Conservation (phyloP, 2,797 vertebrate species). For the Pantherophis vulpinus region DNA sequence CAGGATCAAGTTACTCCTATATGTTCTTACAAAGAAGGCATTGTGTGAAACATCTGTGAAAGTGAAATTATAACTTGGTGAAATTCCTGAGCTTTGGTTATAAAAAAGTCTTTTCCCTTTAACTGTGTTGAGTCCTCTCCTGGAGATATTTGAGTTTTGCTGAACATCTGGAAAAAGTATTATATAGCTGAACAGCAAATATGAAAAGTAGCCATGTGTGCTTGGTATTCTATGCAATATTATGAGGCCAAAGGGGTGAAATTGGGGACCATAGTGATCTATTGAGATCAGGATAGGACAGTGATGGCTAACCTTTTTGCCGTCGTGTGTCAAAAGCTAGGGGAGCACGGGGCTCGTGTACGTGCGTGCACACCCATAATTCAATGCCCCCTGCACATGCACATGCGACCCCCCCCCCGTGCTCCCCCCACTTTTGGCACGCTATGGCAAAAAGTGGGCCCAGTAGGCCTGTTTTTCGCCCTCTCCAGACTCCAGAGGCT, state of each 20-base stretch:
- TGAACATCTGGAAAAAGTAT: not conserved
- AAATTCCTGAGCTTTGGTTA: not conserved
- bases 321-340: no score
- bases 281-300: not conserved
- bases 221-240: not conserved
- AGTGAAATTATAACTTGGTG: not conserved
- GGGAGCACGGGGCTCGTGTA: no score
- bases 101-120: not conserved
- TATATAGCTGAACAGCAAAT: not conserved
- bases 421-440: no score
- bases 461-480: no score
- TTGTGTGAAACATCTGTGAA: not conserved
- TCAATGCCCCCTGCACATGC: no score
- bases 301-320: no score
- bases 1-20: not conserved
- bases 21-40: not conserved
- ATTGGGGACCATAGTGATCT: not conserved
- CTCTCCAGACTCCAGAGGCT: no score
- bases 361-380: no score
- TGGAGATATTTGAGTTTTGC: not conserved
- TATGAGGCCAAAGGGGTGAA: not conserved
- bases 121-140: not conserved
- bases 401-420: no score
- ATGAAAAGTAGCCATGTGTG: not conserved
- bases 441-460: no score